Percentiles rank a stretch among this genome's conserved stretches.
Conservation (phyloP, 2,113 vertebrate genomes). For the Corapipo altera region DNA sequence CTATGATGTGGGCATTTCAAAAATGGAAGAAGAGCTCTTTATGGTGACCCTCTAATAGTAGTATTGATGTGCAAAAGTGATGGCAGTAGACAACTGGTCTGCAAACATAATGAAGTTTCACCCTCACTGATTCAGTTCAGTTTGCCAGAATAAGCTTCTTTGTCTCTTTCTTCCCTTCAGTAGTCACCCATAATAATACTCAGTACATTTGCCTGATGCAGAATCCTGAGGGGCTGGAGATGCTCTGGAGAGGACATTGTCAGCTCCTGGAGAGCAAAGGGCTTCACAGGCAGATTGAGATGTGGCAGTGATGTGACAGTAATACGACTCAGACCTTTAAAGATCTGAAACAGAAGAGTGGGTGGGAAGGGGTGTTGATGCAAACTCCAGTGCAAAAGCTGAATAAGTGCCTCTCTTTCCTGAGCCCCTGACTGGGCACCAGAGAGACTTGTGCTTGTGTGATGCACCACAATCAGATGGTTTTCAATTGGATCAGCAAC, state of each 20-base stretch:
- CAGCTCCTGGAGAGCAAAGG: not conserved
- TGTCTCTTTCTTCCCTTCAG: not conserved
- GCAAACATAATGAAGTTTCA: not conserved
- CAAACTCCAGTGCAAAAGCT: not conserved
- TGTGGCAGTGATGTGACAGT: not conserved
- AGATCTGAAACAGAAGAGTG: not conserved
- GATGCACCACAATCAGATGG: not conserved
- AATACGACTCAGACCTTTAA: rapidly evolving
- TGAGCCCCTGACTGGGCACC: too few relatives aligned
- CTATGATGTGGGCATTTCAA: not conserved
- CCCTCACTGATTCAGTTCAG: not conserved
- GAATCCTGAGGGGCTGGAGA: not conserved
- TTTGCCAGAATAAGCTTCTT: not conserved
- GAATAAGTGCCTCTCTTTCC: not conserved
- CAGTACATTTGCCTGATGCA: not conserved
- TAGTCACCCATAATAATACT: not conserved
- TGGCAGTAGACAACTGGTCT: not conserved
- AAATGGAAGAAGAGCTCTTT: not conserved
- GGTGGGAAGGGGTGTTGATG: not conserved
- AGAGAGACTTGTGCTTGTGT: not conserved
- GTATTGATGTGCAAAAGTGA: not conserved
- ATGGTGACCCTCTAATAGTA: not conserved
- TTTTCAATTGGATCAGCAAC: not conserved
- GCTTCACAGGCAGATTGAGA: not conserved
- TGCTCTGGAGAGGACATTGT: not conserved